Evolutionary conservation across 2,888 invertebrate genomes (phyloP), one percentile per base, ranked within the genome.

Genomic region (Leucoptera coffeella): DNA sequence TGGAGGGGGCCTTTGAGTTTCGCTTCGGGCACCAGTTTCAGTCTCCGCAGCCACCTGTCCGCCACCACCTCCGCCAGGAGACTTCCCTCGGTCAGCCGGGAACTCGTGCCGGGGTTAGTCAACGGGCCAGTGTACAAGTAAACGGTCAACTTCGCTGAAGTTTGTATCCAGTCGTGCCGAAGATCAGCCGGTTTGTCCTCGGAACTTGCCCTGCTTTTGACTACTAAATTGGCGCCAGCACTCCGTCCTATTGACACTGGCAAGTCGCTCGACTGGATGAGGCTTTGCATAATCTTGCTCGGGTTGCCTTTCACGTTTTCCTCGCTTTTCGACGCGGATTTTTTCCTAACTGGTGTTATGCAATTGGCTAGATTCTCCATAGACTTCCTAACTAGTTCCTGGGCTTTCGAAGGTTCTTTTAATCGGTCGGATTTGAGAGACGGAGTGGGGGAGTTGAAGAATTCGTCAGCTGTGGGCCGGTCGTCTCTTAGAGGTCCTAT

Each of bases 81-180:
- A 32, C 42, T 41, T 25, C 56, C 62, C 29, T 62, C 60, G 15
- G 49, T 41, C 30, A 67, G 42, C 34, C 57, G 45, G 12, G 56
- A 64, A 34, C 59, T 55, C 2, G 55, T 62, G 2, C 65, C 74
- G 0, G 82, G 80, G 55, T 83, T 83, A 11, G 75, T 73, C 36
- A 77, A 60, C 11, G 74, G 51, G 30, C 75, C 75, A 6, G 81
- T 81, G 46, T 82, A 82, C 43, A 82, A 77, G 34, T 73, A 77
- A 26, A 81, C 50, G 4, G 77, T 76, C 4, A 83, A 47, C 34
- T 73, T 74, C 12, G 73, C 62, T 7, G 75, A 72, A 33, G 79
- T 80, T 48, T 83, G 83, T 34, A 81, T 80, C 83, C 83, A 83
- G 47, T 83, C 81, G 38, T 79, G 77, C 8, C 79, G 73, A 21